Conservation (phyloP, 2,113 vertebrate genomes). For the Periophthalmus modestus region DNA sequence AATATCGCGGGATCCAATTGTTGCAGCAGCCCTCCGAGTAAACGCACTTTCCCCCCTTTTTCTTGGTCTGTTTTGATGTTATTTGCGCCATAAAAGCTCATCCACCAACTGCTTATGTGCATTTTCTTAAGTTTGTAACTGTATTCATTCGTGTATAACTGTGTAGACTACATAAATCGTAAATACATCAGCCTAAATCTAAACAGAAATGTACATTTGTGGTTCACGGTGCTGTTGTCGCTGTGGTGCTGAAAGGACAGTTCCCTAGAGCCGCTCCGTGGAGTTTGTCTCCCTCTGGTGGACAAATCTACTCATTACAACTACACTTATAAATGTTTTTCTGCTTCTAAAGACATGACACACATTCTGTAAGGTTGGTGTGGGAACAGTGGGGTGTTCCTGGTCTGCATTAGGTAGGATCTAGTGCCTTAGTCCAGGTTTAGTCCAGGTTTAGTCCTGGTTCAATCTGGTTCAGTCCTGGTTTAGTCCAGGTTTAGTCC, state of each 20-base stretch:
- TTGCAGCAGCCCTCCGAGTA: slow-evolving; percentile 34
- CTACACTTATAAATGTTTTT: background rate
- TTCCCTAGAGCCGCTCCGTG: slow-evolving; percentile 54
- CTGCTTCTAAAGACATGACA: background rate
- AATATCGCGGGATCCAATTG: slow-evolving; percentile 42
- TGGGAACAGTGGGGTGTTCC: too few relatives aligned
- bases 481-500: too few relatives aligned
- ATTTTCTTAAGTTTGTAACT: too few relatives aligned
- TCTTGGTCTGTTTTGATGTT: background rate
- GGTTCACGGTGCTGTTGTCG: background rate
- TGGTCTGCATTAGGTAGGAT: too few relatives aligned
- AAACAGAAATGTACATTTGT: background rate
- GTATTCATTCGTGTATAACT: too few relatives aligned
- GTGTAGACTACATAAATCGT: background rate
- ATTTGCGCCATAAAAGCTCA: background rate
- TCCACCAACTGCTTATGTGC: too few relatives aligned
- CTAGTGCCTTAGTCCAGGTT: too few relatives aligned
- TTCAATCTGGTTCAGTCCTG: too few relatives aligned
- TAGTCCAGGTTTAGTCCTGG: too few relatives aligned
- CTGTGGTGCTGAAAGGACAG: slow-evolving; percentile 83
- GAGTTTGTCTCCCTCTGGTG: slow-evolving; percentile 55
- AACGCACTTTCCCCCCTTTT: slow-evolving; percentile 8
- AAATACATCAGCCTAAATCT: background rate
- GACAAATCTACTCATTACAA: slow-evolving; percentile 23
- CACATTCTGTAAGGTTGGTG: too few relatives aligned